Percentiles rank a stretch among this genome's conserved stretches.
Evolutionary conservation across 2,888 invertebrate species (phyloP).

Genomic region (Andricus curvator): DNA sequence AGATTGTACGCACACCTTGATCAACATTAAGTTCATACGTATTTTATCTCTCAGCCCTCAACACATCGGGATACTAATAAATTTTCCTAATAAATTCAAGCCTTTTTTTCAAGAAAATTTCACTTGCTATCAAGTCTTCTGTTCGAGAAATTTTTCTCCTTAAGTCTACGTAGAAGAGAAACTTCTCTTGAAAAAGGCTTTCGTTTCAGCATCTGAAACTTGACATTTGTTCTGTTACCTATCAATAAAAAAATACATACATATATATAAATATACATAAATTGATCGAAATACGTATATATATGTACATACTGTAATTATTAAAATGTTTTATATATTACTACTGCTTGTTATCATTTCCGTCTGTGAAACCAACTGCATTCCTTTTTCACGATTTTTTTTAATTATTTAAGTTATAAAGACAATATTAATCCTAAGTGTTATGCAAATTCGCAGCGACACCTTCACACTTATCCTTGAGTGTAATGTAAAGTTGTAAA

Average conservation of each 20-base stretch:
- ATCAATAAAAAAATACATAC: conserved; percentile 50
- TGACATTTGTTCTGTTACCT: neutral
- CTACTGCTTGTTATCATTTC: neutral
- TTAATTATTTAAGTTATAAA: conserved; percentile 1
- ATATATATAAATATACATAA: conserved; percentile 44
- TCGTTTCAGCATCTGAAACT: neutral
- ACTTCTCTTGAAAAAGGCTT: neutral
- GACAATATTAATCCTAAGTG: neutral
- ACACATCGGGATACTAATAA: neutral
- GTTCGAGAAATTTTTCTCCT: neutral
- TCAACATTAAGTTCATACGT: conserved; percentile 81
- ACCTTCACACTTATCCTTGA: conserved; percentile 6
- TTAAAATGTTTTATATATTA: conserved; percentile 57
- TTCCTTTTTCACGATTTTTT: neutral
- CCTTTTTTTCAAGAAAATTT: neutral
- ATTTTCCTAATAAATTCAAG: neutral
- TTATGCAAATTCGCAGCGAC: neutral
- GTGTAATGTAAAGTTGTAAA: conserved; percentile 11
- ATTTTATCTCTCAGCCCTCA: neutral
- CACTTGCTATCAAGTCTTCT: neutral
- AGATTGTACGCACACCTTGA: conserved; percentile 92
- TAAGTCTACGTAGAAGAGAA: neutral
- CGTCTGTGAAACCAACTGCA: neutral
- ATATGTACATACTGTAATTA: conserved; percentile 54
- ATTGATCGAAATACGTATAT: conserved; percentile 38